Percentiles rank a stretch among this genome's conserved stretches.
These are phyloP conservation scores for Lydus trimaculatus DNA, from an alignment of 2,888 invertebrate genomes.

Conservation along the genomic window DNA sequence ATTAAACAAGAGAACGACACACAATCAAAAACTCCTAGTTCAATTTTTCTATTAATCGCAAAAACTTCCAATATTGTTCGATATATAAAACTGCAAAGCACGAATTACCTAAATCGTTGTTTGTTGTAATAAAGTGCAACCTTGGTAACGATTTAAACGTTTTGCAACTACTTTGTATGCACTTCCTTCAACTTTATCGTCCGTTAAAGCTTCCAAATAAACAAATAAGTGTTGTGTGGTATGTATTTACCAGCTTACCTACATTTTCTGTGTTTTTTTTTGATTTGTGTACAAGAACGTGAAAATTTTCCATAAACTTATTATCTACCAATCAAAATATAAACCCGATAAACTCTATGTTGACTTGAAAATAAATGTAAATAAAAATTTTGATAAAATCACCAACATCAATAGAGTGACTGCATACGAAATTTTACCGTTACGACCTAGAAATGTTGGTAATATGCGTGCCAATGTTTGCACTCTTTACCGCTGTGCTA, in stretches of 20 bases:
- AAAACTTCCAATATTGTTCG: too few relatives aligned
- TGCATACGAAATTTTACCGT: constrained; percentile 18
- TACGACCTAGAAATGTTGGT: constrained; percentile 16
- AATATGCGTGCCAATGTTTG: constrained; percentile 36
- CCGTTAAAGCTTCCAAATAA: constrained; percentile 30
- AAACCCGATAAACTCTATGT: background rate
- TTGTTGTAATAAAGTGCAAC: constrained; percentile 10
- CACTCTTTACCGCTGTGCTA: constrained; percentile 30
- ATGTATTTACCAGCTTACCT: background rate
- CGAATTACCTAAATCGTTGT: constrained; percentile 2
- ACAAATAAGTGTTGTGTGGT: constrained; percentile 12
- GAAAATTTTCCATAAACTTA: constrained; percentile 13
- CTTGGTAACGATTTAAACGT: constrained; percentile 23
- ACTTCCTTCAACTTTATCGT: constrained; percentile 30
- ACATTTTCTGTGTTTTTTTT: background rate
- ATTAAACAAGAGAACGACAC: background rate
- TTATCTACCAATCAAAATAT: background rate
- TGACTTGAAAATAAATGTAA: background rate
- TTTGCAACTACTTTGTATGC: constrained; percentile 30
- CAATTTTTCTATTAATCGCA: too few relatives aligned
- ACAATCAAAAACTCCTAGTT: too few relatives aligned
- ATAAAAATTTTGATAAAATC: background rate
- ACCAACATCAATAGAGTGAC: background rate
- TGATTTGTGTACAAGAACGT: constrained; percentile 10
- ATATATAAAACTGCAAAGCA: background rate